Evolutionary conservation across 2,113 vertebrate genomes (phyloP), one percentile per base, ranked within the genome.

Genomic region (Dendropsophus ebraccatus): DNA sequence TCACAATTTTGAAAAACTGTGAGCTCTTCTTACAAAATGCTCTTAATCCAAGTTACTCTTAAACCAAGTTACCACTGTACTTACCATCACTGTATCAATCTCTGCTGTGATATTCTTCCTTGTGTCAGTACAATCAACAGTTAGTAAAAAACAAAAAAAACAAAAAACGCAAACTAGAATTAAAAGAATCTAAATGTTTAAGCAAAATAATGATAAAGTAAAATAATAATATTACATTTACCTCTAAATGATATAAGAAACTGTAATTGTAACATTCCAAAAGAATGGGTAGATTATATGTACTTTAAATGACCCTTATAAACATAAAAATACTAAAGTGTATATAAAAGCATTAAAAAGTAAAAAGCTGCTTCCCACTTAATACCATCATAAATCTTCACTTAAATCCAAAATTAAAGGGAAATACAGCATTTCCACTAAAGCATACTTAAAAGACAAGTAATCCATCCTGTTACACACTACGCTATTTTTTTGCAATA

Each of bases 401-500:
- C 91, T 92, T 92, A 93, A 93, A 93, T 93, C 93, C 90, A 91
- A 91, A 91, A n/a, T 69, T 32, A 94, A 93, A 93, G n/a, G 60
- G 41, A n/a, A 94, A 91, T 90, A 89, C 88, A 89, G 87, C 89
- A 93, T 94, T 94, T 94, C 92, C 91, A 94, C 93, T 83, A 94
- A 94, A 94, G 11, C 93, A 90, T 89, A 30, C 86, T 90, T 84
- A 87, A 90, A 90, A 93, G 92, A 94, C 91, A 94, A 94, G 94
- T 91, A 93, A 92, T 92, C 92, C 88, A 88, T 92, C 88, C 92
- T 93, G 90, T 93, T 90, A 92, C 91, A 93, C 92, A 89, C 89
- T 90, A 91, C 83, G 91, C 92, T 93, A 93, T 92, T 93, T 93
- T 92, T 93, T 91, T 91, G 91, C 92, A 92, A 94, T 91, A 90